phyloP scores from a whole-genome alignment of 2,113 vertebrate species.

The Penelope pileata region DNA sequence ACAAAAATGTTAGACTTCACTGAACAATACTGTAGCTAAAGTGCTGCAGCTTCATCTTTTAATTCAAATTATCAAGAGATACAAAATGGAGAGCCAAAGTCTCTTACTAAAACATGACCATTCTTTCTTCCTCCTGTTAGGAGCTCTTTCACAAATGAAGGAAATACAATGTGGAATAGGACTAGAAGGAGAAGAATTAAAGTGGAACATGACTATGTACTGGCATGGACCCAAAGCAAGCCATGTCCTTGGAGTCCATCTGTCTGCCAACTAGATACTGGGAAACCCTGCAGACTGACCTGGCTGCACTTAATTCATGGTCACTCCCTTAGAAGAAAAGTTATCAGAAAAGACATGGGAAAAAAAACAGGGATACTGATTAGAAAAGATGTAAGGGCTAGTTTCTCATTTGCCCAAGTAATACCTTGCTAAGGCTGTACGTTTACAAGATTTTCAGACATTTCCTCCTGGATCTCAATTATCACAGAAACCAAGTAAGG shows the following conservation, averaged over 20 bases:
- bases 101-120: fast-evolving
- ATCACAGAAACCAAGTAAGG: not conserved
- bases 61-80: not conserved
- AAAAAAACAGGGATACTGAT: not conserved
- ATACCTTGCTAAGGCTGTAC: not conserved
- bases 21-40: not conserved
- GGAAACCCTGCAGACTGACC: not conserved
- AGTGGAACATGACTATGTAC: not conserved
- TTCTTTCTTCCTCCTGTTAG: not conserved
- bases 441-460: not conserved
- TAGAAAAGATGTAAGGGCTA: not conserved
- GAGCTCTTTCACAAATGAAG: not conserved
- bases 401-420: not conserved
- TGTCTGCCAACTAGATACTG: fast-evolving
- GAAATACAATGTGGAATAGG: not conserved
- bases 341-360: not conserved
- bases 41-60: not conserved
- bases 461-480: not conserved
- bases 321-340: not conserved
- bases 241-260: not conserved
- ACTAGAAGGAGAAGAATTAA: not conserved
- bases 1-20: not conserved
- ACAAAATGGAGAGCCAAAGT: not conserved
- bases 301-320: not conserved
- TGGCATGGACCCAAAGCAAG: not conserved